phyloP scores from a whole-genome alignment of 2,888 invertebrate species.

The Parapristionchus giblindavisi region DNA sequence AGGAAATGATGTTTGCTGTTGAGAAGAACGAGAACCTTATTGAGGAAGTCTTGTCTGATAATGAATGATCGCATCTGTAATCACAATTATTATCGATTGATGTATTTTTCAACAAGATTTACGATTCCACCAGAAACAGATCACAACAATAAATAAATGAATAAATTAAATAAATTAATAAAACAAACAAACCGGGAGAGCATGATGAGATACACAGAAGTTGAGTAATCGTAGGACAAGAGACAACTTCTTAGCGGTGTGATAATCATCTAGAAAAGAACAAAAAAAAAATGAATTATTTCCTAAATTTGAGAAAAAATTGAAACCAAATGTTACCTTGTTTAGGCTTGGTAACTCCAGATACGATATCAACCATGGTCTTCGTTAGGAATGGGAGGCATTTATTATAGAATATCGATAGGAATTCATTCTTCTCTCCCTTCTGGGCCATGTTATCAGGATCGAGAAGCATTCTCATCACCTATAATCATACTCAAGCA shows the following conservation, averaged over 20 bases:
- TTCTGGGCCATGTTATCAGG: constrained; percentile 74
- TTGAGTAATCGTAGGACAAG: constrained; percentile 92
- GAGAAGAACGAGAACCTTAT: constrained; percentile 83
- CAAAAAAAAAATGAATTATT: background rate
- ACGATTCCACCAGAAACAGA: background rate
- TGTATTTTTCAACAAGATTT: no score
- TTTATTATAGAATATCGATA: constrained; percentile 97
- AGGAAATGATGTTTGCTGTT: constrained; percentile 77
- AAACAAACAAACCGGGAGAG: constrained; percentile 68
- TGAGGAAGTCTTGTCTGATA: constrained; percentile 92
- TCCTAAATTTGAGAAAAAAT: background rate
- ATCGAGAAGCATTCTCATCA: constrained; percentile 62
- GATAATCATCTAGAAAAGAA: constrained; percentile 83
- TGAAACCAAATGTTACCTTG: constrained; percentile 44
- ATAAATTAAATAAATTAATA: background rate
- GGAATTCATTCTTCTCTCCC: constrained; percentile 96
- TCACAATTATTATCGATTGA: no score
- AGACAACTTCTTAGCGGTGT: constrained; percentile 90
- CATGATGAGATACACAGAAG: constrained; percentile 98
- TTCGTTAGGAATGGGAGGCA: constrained; percentile 95
- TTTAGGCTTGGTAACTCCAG: constrained; percentile 46
- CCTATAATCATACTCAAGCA: constrained; percentile 40
- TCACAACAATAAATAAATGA: background rate
- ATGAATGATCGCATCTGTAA: constrained; percentile 98
- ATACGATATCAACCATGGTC: constrained; percentile 90